A percentile compares a stretch with the other conserved stretches of the same genome.
Evolutionary conservation across 1,140 invertebrate genomes (phyloP).

Genomic region (Wasmannia auropunctata): DNA sequence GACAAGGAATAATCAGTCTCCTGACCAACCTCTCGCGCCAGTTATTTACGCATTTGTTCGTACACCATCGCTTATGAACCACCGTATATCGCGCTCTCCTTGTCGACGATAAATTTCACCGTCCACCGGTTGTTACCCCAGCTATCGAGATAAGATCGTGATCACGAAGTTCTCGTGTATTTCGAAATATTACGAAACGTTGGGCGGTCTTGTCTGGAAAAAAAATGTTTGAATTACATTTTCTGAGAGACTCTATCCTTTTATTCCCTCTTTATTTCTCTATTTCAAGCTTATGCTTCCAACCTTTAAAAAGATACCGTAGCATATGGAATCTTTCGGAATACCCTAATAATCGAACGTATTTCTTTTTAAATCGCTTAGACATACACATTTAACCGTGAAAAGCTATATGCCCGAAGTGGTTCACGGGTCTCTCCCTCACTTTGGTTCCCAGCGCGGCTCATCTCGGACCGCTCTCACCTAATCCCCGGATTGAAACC

Average conservation of each 20-base stretch:
- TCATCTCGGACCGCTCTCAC: constrained; percentile 2
- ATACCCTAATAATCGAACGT: neutral
- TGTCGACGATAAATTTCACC: constrained; percentile 19
- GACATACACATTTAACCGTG: neutral
- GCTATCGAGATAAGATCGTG: constrained; percentile 21
- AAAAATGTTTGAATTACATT: neutral
- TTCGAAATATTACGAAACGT: constrained; percentile 26
- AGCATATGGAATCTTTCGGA: neutral
- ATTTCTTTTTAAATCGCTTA: neutral
- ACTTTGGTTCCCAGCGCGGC: neutral
- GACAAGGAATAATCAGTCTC: constrained; percentile 18
- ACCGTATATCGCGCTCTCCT: neutral
- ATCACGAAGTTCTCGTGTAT: neutral
- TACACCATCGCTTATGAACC: neutral
- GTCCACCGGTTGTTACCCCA: neutral
- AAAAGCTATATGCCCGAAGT: constrained; percentile 10
- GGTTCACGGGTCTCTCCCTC: neutral
- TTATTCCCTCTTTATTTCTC: neutral
- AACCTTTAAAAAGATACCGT: neutral
- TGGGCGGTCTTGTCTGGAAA: neutral
- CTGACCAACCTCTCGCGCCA: neutral
- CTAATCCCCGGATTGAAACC: constrained; percentile 66
- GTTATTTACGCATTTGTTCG: constrained; percentile 31
- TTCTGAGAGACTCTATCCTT: neutral
- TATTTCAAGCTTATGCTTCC: neutral